Evolutionary conservation across 2,797 vertebrate genomes (phyloP), one percentile per base, ranked within the genome.

Genomic region (Lepidocolaptes lacrymiger): DNA sequence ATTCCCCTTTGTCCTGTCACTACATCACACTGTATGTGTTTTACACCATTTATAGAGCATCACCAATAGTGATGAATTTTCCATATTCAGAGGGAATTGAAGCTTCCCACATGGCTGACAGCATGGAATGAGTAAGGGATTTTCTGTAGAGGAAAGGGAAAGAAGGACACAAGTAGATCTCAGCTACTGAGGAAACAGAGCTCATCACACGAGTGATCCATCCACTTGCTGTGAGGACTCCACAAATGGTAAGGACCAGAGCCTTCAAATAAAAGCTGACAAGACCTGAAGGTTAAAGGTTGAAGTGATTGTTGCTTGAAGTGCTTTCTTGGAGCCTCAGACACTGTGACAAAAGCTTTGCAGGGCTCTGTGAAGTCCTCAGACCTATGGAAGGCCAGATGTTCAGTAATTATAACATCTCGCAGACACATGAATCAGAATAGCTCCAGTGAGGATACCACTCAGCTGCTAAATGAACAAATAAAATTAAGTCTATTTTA

Each of bases 391-490:
- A 77, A 85, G 30, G 61, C 63, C 74, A 79, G 77, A 91, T 51
- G 63, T 79, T 91, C 78, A n/a, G 41, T 34, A 82, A 63, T 77
- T 93, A 52, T 16, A 62, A 36, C 30, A 43, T 82, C 66, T 72
- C 1, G 0, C 46, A 82, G 58, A n/a, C 34, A 17, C 27, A 52
- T 12, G 34, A 74, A 67, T 66, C 56, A 67, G 75, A 88, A 83
- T 7, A 44, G 43, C 41, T 92, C 75, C 79, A 6, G 36, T 64
- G 75, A 80, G 59, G 44, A 10, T 28, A 74, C 41, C 77, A 36
- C 37, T 85, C 83, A 19, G 96, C 85, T 91, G 52, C 72, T 37
- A 55, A 58, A 88, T 55, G 82, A 94, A 43, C 62, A 91, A 90
- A 72, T 88, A 83, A 68, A 94, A 86, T 36, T 10, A 82, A 39